Evolutionary conservation across 1,140 invertebrate species (phyloP), one percentile per base, ranked within the genome.

Genomic region (Oppia nitens): DNA sequence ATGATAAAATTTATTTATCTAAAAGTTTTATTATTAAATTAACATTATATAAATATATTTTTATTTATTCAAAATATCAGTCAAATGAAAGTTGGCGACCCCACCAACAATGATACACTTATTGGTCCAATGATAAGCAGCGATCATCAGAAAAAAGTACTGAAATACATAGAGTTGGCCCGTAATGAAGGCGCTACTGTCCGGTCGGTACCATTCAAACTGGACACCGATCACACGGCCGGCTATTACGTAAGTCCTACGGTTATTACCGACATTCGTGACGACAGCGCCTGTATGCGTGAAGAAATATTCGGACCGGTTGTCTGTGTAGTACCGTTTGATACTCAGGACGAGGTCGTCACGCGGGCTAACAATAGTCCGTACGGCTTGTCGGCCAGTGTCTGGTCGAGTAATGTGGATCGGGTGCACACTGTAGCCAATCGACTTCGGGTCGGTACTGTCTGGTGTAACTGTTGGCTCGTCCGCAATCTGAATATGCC

Each of bases 301-400:
- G 78, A 81, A 61, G 78, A 80, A 66, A 79, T 81, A 24, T 80
- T 80, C 67, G 78, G 78, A 0, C 79, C 78, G 0, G 76, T 80
- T 3, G 75, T 75, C 17, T 78, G 75, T 64, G 62, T 80, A 48
- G 66, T 70, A 0, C 71, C 74, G 14, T 80, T 81, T 68, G 68
- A 75, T 28, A 71, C 67, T n/a, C 72, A 74, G 62, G 67, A 73
- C 25, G 76, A 78, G 59, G 76, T 74, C 0, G 70, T 80, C 29
- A 21, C 66, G 57, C 64, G 73, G 62, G 77, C 72, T 1, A 80
- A 80, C 62, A 61, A 65, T 50, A 71, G 72, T 0, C 9, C 1
- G 3, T 80, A 79, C 65, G 79, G 79, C 2, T 65, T 81, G 17
- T 76, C 75, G 65, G 77, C 77, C 2, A 70, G 70, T n/a, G 66